Conservation (phyloP, 2,113 vertebrate genomes). For the Terrapene triunguis region DNA sequence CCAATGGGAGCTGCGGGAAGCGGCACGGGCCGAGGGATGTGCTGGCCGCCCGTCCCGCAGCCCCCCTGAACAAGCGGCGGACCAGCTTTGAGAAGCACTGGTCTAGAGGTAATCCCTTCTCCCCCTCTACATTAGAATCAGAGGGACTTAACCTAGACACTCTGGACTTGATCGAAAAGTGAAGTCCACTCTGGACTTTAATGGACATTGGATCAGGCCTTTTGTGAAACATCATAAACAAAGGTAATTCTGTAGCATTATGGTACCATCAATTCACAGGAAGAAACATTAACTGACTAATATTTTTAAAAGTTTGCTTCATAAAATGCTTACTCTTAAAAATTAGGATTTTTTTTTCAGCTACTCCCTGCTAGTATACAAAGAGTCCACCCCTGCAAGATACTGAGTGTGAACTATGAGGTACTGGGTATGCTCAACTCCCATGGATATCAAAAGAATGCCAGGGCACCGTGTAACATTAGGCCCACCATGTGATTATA, state of each 20-base stretch:
- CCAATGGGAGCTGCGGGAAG: too few species aligned
- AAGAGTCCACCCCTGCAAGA: neutral
- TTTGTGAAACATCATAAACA: neutral
- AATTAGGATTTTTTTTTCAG: neutral
- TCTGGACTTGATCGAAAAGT: neutral
- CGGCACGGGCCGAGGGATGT: too few species aligned
- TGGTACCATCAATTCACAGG: neutral
- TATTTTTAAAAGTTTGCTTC: neutral
- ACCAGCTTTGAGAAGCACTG: too few species aligned
- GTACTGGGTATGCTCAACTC: neutral
- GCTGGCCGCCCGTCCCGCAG: too few species aligned
- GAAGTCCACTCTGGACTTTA: neutral
- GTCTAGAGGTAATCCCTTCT: neutral
- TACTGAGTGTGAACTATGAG: neutral
- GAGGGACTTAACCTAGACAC: neutral
- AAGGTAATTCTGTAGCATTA: neutral
- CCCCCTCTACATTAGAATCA: neutral
- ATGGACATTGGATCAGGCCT: neutral
- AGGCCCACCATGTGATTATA: accelerated
- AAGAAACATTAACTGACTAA: neutral
- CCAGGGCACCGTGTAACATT: neutral
- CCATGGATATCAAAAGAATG: neutral
- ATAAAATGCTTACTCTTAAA: neutral
- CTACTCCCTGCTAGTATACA: neutral
- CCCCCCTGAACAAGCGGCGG: too few species aligned